These are phyloP conservation scores for Lophotriccus pileatus DNA, from an alignment of 2,797 vertebrate species.

Conservation along the genomic window DNA sequence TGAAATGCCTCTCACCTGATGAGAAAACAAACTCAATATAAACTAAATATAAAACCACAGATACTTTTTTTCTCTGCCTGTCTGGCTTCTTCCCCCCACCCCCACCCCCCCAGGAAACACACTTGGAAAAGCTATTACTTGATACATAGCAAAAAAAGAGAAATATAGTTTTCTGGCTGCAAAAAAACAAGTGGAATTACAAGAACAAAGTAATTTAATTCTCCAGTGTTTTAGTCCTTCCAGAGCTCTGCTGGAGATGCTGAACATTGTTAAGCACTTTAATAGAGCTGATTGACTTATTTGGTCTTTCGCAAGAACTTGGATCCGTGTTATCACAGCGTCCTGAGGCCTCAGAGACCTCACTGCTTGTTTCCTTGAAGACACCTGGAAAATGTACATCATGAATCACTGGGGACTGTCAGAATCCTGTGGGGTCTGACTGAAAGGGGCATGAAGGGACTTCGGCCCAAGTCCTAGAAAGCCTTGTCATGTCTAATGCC, in stretches of 20 bases:
- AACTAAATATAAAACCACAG: accelerated
- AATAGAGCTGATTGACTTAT: neutral
- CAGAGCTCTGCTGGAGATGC: neutral
- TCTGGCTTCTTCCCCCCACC: neutral
- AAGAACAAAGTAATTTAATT: neutral
- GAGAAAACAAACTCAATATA: neutral
- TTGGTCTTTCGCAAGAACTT: neutral
- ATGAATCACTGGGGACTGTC: neutral
- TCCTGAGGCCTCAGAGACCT: neutral
- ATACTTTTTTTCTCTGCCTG: neutral
- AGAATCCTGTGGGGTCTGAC: neutral
- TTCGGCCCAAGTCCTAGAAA: neutral
- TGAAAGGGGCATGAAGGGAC: neutral
- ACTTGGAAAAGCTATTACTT: neutral
- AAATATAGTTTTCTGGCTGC: neutral
- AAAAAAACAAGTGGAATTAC: neutral
- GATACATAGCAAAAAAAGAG: neutral
- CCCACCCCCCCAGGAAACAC: neutral
- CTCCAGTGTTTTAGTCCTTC: neutral
- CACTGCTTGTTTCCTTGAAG: neutral
- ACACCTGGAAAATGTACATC: neutral
- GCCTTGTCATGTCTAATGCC: neutral
- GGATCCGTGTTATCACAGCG: neutral
- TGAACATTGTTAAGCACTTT: neutral
- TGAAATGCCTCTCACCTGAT: neutral